These are phyloP conservation scores for Caenorhabditis inopinata DNA, from an alignment of 1,140 invertebrate genomes.

Conservation along the genomic window DNA sequence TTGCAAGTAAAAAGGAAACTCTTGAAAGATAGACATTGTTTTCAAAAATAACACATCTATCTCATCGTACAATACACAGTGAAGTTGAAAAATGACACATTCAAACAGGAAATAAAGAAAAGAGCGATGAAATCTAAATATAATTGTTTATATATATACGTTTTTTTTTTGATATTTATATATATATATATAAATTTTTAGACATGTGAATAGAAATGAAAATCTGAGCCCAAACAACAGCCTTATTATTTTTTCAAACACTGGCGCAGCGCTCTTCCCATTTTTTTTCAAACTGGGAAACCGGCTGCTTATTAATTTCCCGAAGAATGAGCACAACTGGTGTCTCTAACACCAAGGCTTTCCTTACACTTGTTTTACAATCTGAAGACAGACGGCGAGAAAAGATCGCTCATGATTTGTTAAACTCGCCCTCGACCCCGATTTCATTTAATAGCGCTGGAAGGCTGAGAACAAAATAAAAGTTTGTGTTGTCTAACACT, in stretches of 20 bases:
- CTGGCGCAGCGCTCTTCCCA: background rate
- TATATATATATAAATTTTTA: background rate
- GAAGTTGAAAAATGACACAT: background rate
- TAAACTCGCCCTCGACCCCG: background rate
- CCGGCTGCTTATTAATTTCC: slow-evolving; percentile 9
- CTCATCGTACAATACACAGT: too few species aligned
- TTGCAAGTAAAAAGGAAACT: too few species aligned
- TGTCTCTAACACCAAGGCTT: background rate
- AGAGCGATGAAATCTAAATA: background rate
- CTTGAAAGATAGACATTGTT: too few species aligned
- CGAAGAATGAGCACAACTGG: slow-evolving; percentile 4
- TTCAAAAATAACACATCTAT: too few species aligned
- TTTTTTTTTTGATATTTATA: slow-evolving; percentile 1
- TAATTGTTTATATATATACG: too few species aligned
- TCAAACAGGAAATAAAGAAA: background rate
- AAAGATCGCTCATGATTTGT: slow-evolving; percentile 33
- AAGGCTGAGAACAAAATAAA: background rate
- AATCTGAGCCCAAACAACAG: background rate
- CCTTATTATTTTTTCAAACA: background rate
- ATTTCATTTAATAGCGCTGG: slow-evolving; percentile 13
- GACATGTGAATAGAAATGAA: background rate
- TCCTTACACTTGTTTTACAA: slow-evolving; percentile 24
- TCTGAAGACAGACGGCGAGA: slow-evolving; percentile 19
- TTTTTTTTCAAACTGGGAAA: too few species aligned
- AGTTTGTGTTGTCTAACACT: background rate